Base-by-base conservation (phyloP, 2,888 invertebrate species). In the Molorchus minor region DNA sequence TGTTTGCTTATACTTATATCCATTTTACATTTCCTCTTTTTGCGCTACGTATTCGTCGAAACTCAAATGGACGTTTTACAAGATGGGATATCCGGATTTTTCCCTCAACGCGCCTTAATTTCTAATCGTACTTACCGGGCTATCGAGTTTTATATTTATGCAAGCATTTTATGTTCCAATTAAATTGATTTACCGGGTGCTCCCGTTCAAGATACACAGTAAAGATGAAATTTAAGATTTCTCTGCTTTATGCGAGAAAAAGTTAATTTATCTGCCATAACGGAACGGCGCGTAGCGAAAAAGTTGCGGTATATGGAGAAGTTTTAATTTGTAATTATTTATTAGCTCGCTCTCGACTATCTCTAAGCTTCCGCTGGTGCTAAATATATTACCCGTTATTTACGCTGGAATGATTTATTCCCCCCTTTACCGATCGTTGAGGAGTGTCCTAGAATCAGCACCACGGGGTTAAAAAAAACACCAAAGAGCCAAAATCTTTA, bases 201-300 rank as follows among this genome's bases (percentile, higher is more conserved):
- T 40, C 40, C n/a, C 40, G 29, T 29, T 51, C 40, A 12, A 29
- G 51, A 40, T 38, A 51, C 51, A 51, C 38, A 40, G 40, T 40
- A 51, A 51, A 38, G 51, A 21, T 40, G 40, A 40, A 17, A 51
- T 40, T 54, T 54, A 54, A 45, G 45, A 45, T 45, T 45, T 38
- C 44, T 35, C 36, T 41, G 13, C 33, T 45, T 45, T 25, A 54
- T 29, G 45, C 54, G 54, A 45, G 17, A 35, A 54, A 54, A 54
- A 45, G 45, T 54, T 25, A 45, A 36, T 45, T 54, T 54, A 54
- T 45, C 54, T 20, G 21, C 54, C 45, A 45, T 54, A 36, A 54
- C 40, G 17, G 21, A 45, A 44, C n/a, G n/a, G 17, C 19, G 54
- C 36, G 36, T 43, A 12, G 10, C 35, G 30, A 51, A 51, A 51